Conservation (phyloP, 1,140 invertebrate species). For the Zaprionus nigranus region DNA sequence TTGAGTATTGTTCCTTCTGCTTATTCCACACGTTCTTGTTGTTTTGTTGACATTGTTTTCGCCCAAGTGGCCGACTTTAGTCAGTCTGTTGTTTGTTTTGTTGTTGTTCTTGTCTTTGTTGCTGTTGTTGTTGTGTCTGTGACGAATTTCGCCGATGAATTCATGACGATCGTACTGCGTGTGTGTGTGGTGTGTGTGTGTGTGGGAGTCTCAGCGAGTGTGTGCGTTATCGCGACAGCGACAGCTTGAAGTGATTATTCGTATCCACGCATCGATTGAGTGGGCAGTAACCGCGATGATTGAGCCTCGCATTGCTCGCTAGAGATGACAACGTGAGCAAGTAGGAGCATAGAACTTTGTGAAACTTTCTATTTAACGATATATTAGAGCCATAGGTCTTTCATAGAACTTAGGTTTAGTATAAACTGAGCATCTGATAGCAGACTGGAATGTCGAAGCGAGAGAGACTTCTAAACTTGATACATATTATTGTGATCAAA, state of each 20-base stretch:
- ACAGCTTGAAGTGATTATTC: constrained; percentile 51
- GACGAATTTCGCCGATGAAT: constrained; percentile 36
- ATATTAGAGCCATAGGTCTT: background rate
- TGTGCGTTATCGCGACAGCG: constrained; percentile 37
- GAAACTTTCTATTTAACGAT: background rate
- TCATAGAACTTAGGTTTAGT: background rate
- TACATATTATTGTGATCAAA: no score
- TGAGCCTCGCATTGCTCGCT: constrained; percentile 20
- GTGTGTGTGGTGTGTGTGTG: background rate
- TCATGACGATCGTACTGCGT: constrained; percentile 24
- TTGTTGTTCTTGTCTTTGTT: background rate
- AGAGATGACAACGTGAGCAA: constrained; percentile 12
- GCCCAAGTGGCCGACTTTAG: constrained; percentile 61
- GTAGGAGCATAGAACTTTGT: background rate
- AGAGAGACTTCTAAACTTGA: no score
- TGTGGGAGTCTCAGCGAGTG: background rate
- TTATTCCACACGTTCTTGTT: constrained; percentile 25
- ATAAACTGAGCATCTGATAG: no score
- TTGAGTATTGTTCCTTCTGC: constrained; percentile 1
- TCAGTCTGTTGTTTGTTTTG: constrained; percentile 37
- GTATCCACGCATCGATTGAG: constrained; percentile 67
- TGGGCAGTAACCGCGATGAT: constrained; percentile 39
- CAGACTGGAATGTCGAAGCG: no score
- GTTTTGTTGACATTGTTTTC: constrained; percentile 55
- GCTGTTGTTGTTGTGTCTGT: constrained; percentile 14